A percentile compares a stretch with the other conserved stretches of the same genome.
Conservation (phyloP, 37 sponge, comb jelly and placozoan genomes). For the Beroe forskalii region DNA sequence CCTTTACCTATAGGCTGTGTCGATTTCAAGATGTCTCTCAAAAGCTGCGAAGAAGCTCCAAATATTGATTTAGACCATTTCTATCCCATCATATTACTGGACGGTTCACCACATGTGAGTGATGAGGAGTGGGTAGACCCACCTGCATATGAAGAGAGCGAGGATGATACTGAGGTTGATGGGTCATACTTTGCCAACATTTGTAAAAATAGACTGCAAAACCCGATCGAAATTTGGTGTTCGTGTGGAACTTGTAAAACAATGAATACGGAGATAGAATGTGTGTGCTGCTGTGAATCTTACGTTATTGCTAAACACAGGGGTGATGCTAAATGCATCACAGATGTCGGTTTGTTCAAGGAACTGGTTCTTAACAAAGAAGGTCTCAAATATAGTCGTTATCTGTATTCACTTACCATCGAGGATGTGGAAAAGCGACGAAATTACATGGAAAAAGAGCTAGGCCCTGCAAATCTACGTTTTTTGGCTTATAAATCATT, state of each 20-base stretch:
- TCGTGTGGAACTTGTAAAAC: background rate
- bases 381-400: background rate
- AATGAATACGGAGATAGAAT: background rate
- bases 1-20: no score
- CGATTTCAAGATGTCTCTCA: no score
- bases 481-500: background rate
- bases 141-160: background rate
- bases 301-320: background rate
- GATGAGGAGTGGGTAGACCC: constrained; percentile 39
- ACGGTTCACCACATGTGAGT: background rate
- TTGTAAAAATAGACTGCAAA: background rate
- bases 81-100: background rate
- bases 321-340: background rate
- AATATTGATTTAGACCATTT: no score
- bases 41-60: no score
- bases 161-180: background rate
- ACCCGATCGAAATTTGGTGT: background rate
- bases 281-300: constrained; percentile 12
- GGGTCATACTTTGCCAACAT: background rate
- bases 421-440: background rate
- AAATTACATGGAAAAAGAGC: background rate
- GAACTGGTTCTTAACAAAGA: background rate
- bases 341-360: background rate
- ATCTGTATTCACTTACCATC: background rate
- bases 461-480: background rate